phyloP scores from a whole-genome alignment of 2,888 invertebrate genomes.

The Spilosoma lubricipeda region DNA sequence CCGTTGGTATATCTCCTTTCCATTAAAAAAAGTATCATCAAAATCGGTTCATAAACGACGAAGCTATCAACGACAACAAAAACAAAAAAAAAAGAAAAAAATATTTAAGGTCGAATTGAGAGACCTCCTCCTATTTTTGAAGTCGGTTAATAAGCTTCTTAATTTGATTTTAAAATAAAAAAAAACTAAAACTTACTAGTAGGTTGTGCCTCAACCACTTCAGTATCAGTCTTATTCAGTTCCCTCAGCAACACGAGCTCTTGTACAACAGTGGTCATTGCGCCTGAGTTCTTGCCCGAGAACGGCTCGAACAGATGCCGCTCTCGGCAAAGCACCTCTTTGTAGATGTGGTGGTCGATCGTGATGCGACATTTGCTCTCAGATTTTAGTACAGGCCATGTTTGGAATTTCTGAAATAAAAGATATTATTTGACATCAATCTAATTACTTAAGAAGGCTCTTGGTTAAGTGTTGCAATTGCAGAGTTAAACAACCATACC shows the following conservation, averaged over 20 bases:
- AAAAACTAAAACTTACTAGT: constrained; percentile 65
- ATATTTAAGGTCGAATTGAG: too few species aligned
- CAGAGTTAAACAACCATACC: too few species aligned
- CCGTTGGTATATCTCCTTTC: too few species aligned
- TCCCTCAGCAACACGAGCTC: constrained; percentile 86
- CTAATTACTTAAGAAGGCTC: not conserved
- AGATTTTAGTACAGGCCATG: constrained; percentile 91
- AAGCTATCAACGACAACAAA: too few species aligned
- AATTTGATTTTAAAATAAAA: too few species aligned
- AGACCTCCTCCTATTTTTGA: too few species aligned
- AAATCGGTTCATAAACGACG: too few species aligned
- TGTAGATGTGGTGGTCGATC: constrained; percentile 92
- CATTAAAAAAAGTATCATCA: too few species aligned
- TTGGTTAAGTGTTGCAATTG: too few species aligned
- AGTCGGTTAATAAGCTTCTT: too few species aligned
- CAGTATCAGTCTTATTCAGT: constrained; percentile 74
- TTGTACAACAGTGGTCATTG: constrained; percentile 88
- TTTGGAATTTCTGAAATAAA: constrained; percentile 87
- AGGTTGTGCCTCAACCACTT: constrained; percentile 78
- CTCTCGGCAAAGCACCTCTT: constrained; percentile 90
- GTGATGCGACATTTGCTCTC: constrained; percentile 90
- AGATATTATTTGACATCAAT: not conserved
- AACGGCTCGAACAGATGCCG: constrained; percentile 91
- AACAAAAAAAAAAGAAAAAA: too few species aligned
- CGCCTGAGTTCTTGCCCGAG: constrained; percentile 90